phyloP scores from a whole-genome alignment of 2,797 vertebrate species.

The Fistularia commersonii region DNA sequence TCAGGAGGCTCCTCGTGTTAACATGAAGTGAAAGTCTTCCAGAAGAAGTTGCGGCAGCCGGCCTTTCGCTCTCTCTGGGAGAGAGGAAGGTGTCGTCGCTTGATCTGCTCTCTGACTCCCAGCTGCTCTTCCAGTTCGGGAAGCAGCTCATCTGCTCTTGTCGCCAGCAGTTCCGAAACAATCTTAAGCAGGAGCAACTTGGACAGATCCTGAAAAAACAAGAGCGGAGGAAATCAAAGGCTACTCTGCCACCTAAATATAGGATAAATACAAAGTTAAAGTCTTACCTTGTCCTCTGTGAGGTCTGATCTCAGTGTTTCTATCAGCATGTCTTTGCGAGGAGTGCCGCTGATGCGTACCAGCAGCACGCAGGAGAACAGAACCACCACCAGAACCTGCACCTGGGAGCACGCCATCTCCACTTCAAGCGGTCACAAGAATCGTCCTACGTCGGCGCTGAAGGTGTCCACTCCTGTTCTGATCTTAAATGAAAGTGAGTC shows the following conservation, averaged over 20 bases:
- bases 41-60: slow-evolving; percentile 81
- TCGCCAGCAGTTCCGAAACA: slow-evolving; percentile 47
- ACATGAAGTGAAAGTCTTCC: slow-evolving; percentile 83
- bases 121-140: slow-evolving; percentile 40
- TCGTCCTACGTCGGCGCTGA: too few species aligned
- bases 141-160: slow-evolving; percentile 19
- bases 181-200: slow-evolving; percentile 58
- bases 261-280: background rate
- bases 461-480: background rate
- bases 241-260: too few species aligned
- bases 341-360: slow-evolving; percentile 42
- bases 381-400: slow-evolving; percentile 53
- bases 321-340: slow-evolving; percentile 43
- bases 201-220: slow-evolving; percentile 51
- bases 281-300: slow-evolving; percentile 57
- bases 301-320: slow-evolving; percentile 46
- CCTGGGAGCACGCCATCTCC: slow-evolving; percentile 62
- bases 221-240: background rate
- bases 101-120: slow-evolving; percentile 41
- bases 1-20: slow-evolving; percentile 25
- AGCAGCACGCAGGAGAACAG: slow-evolving; percentile 52
- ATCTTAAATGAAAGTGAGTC: background rate
- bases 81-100: slow-evolving; percentile 63
- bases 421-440: background rate
- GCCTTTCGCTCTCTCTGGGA: slow-evolving; percentile 74